phyloP scores from a whole-genome alignment of 2,888 invertebrate species.

The Nesidiocoris tenuis region DNA sequence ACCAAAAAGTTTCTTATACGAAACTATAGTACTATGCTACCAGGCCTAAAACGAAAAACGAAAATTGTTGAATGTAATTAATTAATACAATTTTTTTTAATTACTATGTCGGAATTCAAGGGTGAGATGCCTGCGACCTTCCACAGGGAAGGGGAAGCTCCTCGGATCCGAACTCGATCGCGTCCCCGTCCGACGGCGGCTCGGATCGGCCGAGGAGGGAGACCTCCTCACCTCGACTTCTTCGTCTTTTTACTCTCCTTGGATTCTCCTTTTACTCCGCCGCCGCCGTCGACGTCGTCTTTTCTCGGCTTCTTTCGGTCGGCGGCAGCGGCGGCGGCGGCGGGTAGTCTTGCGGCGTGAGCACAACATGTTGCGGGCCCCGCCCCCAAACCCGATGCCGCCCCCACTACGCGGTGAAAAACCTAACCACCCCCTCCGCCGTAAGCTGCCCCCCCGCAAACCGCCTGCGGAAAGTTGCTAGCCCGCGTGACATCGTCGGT shows the following conservation, averaged over 20 bases:
- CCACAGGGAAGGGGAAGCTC: too few relatives aligned
- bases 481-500: slow-evolving; percentile 43
- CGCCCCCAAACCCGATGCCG: slow-evolving; percentile 41
- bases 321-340: slow-evolving; percentile 47
- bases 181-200: background rate
- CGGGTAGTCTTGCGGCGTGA: slow-evolving; percentile 48
- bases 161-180: background rate
- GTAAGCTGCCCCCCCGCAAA: background rate
- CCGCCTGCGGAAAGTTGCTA: background rate
- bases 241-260: slow-evolving; percentile 43
- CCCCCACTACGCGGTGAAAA: slow-evolving; percentile 45
- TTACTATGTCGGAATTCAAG: too few relatives aligned
- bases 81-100: too few relatives aligned
- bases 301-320: slow-evolving; percentile 50
- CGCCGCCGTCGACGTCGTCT: slow-evolving; percentile 40
- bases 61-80: too few relatives aligned
- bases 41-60: too few relatives aligned
- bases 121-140: too few relatives aligned
- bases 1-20: too few relatives aligned
- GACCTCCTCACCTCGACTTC: slow-evolving; percentile 20
- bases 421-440: slow-evolving; percentile 48
- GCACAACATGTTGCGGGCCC: slow-evolving; percentile 49
- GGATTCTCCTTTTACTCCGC: background rate
- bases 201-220: slow-evolving; percentile 13
- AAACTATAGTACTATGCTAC: too few relatives aligned